Base-by-base conservation (phyloP, 1,140 invertebrate genomes). In the Ephestia elutella region DNA sequence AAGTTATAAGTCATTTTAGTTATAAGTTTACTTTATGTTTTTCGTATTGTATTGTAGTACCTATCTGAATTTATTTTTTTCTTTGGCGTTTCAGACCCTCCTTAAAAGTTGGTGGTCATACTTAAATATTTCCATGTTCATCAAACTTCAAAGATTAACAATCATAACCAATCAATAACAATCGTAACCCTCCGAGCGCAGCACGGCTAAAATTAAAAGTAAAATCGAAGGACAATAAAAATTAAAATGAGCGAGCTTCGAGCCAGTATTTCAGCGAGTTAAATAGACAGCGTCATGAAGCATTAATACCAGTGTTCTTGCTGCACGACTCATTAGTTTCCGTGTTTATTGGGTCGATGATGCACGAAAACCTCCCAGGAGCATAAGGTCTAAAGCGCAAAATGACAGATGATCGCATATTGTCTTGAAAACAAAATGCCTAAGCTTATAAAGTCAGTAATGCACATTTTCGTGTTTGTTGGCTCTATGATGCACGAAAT, bases 381-480 rank as follows among this genome's bases (percentile, higher is more conserved):
- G 30, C 30, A 32, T 32, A 32, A 32, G 8, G 30, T 10, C 3
- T 1, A 7, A 32, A 32, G 30, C 30, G 30, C 30, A 32, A 32
- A 25, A 25, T 25, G 21, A 25, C 21, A 25, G 21, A 25, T 25
- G 21, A 25, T 25, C 21, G 21, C 21, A 25, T 25, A 32, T 32
- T 32, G 11, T 32, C 9, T 5, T 32, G 9, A 32, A 32, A 32
- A 8, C 25, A 28, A 8, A 28, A 28, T 28, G 11, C 11, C 30
- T 32, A 32, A 10, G 1, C 9, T 8, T 32, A 32, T 2, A 11
- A 11, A 32, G 11, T n/a, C n/a, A n/a, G n/a, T n/a, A n/a, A n/a
- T n/a, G n/a, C n/a, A n/a, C n/a, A n/a, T 75, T 82, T 61, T 49
- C 54, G 59, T 77, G 70, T 82, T 82, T 82, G 80, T 79, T 75